phyloP scores from a whole-genome alignment of 1,140 invertebrate species.

The Danaus plexippus region DNA sequence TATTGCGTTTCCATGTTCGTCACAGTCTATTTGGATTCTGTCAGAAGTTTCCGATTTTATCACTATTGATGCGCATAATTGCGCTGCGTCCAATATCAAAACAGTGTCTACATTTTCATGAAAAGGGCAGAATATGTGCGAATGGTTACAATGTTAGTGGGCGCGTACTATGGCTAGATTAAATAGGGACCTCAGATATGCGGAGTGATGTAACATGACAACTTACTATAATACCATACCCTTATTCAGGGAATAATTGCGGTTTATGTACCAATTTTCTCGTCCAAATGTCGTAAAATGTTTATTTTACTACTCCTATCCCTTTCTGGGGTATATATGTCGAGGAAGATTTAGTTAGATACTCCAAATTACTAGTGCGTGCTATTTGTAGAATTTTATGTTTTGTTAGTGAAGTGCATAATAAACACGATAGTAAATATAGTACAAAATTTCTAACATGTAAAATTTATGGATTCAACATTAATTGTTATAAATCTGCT shows the following conservation, averaged over 20 bases:
- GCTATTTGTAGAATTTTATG: no score
- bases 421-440: no score
- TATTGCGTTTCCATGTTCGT: no score
- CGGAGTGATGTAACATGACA: slow-evolving; percentile 25
- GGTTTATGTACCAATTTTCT: slow-evolving; percentile 43
- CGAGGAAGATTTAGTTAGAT: no score
- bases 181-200: slow-evolving; percentile 32
- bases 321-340: slow-evolving; percentile 5
- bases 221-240: slow-evolving; percentile 26
- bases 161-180: neutral
- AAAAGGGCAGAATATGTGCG: neutral
- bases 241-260: slow-evolving; percentile 47
- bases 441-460: no score
- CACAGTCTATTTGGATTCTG: neutral
- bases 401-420: no score
- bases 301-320: slow-evolving; percentile 15
- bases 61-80: slow-evolving; percentile 1
- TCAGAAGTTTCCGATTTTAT: slow-evolving; percentile 3
- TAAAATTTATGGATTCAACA: no score
- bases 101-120: neutral
- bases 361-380: no score
- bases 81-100: neutral
- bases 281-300: slow-evolving; percentile 10
- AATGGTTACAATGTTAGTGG: no score
- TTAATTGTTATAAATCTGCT: no score